Evolutionary conservation across 2,113 vertebrate genomes (phyloP), one percentile per base, ranked within the genome.

Genomic region (Redunca redunca): DNA sequence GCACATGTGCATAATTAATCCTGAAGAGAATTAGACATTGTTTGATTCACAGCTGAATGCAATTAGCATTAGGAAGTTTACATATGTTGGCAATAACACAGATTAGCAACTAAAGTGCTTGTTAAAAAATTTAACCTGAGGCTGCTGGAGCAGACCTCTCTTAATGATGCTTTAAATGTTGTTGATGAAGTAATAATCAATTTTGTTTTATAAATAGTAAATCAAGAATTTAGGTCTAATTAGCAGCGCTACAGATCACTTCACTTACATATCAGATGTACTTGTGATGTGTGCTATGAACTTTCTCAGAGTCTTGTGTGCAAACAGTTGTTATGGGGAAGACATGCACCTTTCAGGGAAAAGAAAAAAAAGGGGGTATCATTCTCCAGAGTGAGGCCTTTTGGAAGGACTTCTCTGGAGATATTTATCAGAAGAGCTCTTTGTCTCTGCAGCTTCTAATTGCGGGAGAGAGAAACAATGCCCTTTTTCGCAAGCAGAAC

Each of bases 1-100:
- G 99, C 99, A 99, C 99, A 99, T 99, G 99, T 99, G 99, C 99
- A 99, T 99, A 99, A 99, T 99, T 99, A 99, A 99, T 99, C 99
- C 99, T 99, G 99, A 99, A 99, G 99, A 99, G 99, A 99, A 99
- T 99, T 99, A 99, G 99, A 99, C 99, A 99, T 99, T 99, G 99
- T 99, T 99, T 99, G 99, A 99, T 99, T 99, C 99, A 99, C 99
- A 99, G 99, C 99, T 99, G 99, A 99, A 99, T 99, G 99, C 99
- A 99, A 99, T 99, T 99, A 99, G 99, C 99, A 99, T 99, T 99
- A 99, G 99, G 99, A 99, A 99, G 99, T 99, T 99, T 99, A 99
- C 99, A 99, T 99, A 99, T 99, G 99, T 99, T 99, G 98, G 99
- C 99, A 99, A 99, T 99, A 99, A 99, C 98, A 99, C 98, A 99